Evolutionary conservation across 2,113 vertebrate species (phyloP).

Genomic region (Sinocyclocheilus anshuiensis): DNA sequence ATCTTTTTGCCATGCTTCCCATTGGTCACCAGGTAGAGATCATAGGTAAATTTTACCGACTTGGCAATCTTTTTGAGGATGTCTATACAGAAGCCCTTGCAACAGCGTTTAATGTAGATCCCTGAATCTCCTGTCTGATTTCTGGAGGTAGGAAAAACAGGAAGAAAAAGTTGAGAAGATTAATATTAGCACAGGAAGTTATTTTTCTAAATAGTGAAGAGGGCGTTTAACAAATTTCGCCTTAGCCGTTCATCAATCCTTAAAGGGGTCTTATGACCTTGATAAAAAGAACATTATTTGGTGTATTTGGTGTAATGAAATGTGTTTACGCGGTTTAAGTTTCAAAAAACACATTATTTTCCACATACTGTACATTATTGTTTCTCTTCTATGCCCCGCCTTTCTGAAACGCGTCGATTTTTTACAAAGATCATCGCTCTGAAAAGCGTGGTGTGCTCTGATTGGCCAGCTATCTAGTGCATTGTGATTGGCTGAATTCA

Average conservation of each 20-base stretch:
- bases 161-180: neutral
- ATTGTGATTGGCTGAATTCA: too few species aligned
- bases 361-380: too few species aligned
- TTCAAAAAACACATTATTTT: too few species aligned
- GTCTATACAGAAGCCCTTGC: constrained; percentile 99
- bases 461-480: too few species aligned
- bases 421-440: too few species aligned
- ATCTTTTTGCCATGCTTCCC: constrained; percentile 99
- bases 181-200: neutral
- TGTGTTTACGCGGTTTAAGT: too few species aligned
- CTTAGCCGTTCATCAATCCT: neutral
- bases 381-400: too few species aligned
- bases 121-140: constrained; percentile 94
- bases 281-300: too few species aligned
- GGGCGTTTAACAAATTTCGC: neutral
- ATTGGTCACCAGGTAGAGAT: constrained; percentile 98
- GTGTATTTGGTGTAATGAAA: too few species aligned
- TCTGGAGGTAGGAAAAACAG: constrained; percentile 68
- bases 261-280: neutral
- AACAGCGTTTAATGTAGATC: constrained; percentile 99
- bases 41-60: constrained; percentile 96
- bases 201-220: constrained; percentile 17
- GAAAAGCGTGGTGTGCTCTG: too few species aligned
- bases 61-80: constrained; percentile 99
- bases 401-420: too few species aligned